Evolutionary conservation across 2,888 invertebrate genomes (phyloP).

Genomic region (Hermaeophaga mercurialis): DNA sequence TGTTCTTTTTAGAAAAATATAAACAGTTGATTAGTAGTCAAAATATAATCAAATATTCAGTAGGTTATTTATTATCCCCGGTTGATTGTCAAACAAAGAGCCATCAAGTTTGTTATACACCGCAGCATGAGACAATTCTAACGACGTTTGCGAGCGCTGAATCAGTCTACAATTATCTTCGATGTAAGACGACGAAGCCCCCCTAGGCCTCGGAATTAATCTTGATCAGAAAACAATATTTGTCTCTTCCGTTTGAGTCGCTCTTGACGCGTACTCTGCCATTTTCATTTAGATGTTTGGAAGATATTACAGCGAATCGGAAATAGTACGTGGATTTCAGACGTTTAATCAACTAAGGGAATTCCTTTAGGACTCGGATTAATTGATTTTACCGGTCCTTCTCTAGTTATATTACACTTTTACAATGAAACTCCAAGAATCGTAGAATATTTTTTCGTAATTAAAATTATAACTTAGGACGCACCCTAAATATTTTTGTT

Average conservation of each 20-base stretch:
- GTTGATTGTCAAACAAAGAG: neutral
- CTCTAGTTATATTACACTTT: too few relatives aligned
- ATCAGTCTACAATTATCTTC: slow-evolving; percentile 13
- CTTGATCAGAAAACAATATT: slow-evolving; percentile 18
- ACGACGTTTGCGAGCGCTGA: slow-evolving; percentile 10
- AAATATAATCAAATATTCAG: slow-evolving; percentile 1
- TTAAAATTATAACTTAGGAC: too few relatives aligned
- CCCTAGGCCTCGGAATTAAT: slow-evolving; percentile 16
- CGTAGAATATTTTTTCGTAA: too few relatives aligned
- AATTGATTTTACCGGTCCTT: slow-evolving; percentile 4
- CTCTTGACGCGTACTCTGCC: slow-evolving; percentile 15
- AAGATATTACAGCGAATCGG: neutral
- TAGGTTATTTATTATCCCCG: neutral
- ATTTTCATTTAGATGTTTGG: slow-evolving; percentile 8
- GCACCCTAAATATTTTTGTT: too few relatives aligned
- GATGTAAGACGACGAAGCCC: slow-evolving; percentile 7
- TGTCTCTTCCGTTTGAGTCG: slow-evolving; percentile 16
- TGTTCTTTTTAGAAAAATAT: too few relatives aligned
- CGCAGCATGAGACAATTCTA: slow-evolving; percentile 12
- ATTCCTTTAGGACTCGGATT: slow-evolving; percentile 2
- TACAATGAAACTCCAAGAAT: too few relatives aligned
- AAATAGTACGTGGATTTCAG: neutral
- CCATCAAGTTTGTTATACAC: slow-evolving; percentile 4
- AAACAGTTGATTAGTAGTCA: neutral
- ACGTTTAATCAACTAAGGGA: neutral